Base-by-base conservation (phyloP, 2,888 invertebrate genomes). In the Cactoblastis cactorum region DNA sequence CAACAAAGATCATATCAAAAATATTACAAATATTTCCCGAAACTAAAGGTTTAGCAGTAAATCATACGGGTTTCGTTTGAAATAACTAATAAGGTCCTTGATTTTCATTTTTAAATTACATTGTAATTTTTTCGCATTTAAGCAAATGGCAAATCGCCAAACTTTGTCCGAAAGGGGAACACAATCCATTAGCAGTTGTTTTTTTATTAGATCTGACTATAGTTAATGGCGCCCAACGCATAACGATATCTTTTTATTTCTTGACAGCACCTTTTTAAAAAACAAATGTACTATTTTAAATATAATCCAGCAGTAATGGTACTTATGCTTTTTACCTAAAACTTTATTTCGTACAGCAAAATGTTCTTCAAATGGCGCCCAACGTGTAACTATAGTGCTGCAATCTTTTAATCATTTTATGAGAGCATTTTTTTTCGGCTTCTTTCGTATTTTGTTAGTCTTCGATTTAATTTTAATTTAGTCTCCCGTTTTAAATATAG, bases 21-120 rank as follows among this genome's bases (percentile, higher is more conserved):
- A 63, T 55, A 68, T 78, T 73, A 82, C 74, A 80, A 79, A 80
- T 80, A 74, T 73, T 69, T 73, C 72, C 65, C 63, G 61, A 64
- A 69, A 72, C 71, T 73, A 70, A 77, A 74, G 66, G 28, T 28
- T 73, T 75, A 54, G 62, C 64, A 56, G 55, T 56, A 39, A 0
- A 28, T 28, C 28, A 22, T 39, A 11, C 14, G 22, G 39, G 39
- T 19, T 38, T 19, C 14, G 19, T n/a, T 39, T 22, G 19, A 22
- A 39, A 14, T 22, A 58, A 62, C 58, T 59, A 59, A 64, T 58
- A 59, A 61, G 61, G 60, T 12, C 9, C 12, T n/a, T 12, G 0
- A 12, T 39, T 22, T 12, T 22, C n/a, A 22, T 5, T 19, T 11
- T n/a, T 6, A 39, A 39, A 39, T 39, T 12, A 22, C 19, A 12